Conservation (phyloP, 2,113 vertebrate species). For the Galemys pyrenaicus region DNA sequence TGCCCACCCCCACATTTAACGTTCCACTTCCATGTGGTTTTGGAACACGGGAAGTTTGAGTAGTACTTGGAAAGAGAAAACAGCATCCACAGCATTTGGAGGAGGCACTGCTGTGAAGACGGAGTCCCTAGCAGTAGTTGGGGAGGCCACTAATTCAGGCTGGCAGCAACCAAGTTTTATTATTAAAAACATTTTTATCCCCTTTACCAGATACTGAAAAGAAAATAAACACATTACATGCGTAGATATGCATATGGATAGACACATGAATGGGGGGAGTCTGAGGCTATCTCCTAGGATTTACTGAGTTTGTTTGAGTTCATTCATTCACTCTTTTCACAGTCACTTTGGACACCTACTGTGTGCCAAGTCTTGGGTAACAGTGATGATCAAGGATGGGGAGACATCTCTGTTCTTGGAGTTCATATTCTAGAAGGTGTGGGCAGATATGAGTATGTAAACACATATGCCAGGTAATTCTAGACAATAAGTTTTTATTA, state of each 20-base stretch:
- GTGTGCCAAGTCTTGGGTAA: background rate
- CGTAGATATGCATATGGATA: no score
- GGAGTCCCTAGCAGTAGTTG: constrained; percentile 68
- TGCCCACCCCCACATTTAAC: constrained; percentile 84
- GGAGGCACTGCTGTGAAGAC: constrained; percentile 49
- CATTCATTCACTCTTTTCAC: background rate
- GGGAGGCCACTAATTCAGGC: constrained; percentile 56
- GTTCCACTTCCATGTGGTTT: constrained; percentile 84
- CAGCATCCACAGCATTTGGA: constrained; percentile 77
- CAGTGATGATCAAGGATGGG: background rate
- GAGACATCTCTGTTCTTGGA: background rate
- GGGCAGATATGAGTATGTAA: background rate
- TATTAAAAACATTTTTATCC: constrained; percentile 56
- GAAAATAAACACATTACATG: background rate
- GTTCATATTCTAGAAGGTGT: background rate
- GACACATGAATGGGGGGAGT: no score
- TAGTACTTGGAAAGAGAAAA: constrained; percentile 76
- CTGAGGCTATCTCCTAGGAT: background rate
- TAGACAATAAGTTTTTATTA: background rate
- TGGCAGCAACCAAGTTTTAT: constrained; percentile 51
- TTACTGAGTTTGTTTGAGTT: background rate
- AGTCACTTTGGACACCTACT: background rate
- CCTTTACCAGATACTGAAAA: constrained; percentile 11
- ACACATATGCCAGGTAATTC: background rate
- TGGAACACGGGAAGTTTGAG: constrained; percentile 75